Conservation (phyloP, 1,140 invertebrate species). For the Lepidurus apus region DNA sequence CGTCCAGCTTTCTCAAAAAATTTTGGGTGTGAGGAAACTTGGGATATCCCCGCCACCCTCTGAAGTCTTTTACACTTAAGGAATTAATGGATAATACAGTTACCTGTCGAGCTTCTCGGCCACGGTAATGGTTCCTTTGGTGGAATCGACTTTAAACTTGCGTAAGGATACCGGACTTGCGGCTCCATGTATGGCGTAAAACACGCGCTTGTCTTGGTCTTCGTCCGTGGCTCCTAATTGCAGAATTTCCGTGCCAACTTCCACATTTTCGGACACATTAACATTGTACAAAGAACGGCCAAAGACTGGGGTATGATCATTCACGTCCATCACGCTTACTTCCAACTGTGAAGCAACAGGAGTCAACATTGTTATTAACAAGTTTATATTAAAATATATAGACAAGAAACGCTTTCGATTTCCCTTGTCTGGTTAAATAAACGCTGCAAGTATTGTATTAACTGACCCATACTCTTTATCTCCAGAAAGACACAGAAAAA, state of each 20-base stretch:
- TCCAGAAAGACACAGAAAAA: too few species aligned
- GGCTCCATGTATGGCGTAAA: constrained; percentile 70
- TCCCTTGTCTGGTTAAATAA: too few species aligned
- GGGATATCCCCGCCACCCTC: too few species aligned
- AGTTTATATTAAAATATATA: too few species aligned
- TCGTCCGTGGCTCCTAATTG: constrained; percentile 62
- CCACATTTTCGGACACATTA: constrained; percentile 68
- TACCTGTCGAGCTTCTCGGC: constrained; percentile 63
- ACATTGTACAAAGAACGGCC: constrained; percentile 59
- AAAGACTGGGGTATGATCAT: constrained; percentile 74
- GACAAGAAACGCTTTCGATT: too few species aligned
- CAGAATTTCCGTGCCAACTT: constrained; percentile 58
- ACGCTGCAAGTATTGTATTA: too few species aligned
- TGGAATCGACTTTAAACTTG: constrained; percentile 74
- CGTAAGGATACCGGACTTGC: constrained; percentile 63
- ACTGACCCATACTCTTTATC: too few species aligned
- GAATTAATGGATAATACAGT: background rate
- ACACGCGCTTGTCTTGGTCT: constrained; percentile 63
- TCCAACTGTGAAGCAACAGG: constrained; percentile 49
- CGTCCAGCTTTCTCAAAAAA: too few species aligned
- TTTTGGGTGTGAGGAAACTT: too few species aligned
- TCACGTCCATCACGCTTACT: constrained; percentile 72
- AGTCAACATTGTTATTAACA: background rate
- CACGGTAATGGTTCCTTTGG: constrained; percentile 64
- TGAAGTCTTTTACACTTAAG: too few species aligned